Percentiles rank a stretch among this genome's conserved stretches.
Evolutionary conservation across 2,113 vertebrate species (phyloP).

Genomic region (Dicrurus megarhynchus): DNA sequence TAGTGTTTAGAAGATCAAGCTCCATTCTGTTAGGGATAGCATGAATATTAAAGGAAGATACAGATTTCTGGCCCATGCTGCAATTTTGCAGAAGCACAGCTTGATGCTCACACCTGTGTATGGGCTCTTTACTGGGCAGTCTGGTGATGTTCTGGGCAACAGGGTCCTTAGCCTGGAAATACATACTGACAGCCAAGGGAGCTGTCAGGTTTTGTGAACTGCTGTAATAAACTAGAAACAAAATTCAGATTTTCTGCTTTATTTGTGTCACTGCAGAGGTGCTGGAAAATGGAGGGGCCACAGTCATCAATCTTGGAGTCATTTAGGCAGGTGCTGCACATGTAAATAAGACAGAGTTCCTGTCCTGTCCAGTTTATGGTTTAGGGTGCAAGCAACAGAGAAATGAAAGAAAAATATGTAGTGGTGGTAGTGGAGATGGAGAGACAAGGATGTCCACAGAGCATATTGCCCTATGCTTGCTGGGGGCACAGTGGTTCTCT

Average conservation of each 20-base stretch:
- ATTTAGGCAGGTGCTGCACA: background rate
- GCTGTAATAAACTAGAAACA: background rate
- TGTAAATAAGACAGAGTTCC: background rate
- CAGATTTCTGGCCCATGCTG: background rate
- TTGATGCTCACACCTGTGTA: background rate
- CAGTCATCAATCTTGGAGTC: background rate
- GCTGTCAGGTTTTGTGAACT: background rate
- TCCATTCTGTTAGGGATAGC: background rate
- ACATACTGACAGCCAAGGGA: background rate
- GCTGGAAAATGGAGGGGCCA: background rate
- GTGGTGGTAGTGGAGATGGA: background rate
- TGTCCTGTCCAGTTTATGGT: background rate
- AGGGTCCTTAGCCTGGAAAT: background rate
- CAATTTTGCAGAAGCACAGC: background rate
- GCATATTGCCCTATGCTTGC: background rate
- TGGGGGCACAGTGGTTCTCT: background rate
- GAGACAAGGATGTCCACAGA: background rate
- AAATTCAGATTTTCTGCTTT: background rate
- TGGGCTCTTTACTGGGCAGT: background rate
- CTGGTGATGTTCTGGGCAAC: background rate
- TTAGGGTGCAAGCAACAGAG: background rate
- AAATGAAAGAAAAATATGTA: background rate
- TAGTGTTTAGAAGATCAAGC: background rate
- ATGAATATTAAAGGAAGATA: background rate
- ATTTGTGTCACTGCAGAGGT: background rate